A percentile compares a stretch with the other conserved stretches of the same genome.
Evolutionary conservation across 2,797 vertebrate genomes (phyloP).

Genomic region (Trachurus trachurus): DNA sequence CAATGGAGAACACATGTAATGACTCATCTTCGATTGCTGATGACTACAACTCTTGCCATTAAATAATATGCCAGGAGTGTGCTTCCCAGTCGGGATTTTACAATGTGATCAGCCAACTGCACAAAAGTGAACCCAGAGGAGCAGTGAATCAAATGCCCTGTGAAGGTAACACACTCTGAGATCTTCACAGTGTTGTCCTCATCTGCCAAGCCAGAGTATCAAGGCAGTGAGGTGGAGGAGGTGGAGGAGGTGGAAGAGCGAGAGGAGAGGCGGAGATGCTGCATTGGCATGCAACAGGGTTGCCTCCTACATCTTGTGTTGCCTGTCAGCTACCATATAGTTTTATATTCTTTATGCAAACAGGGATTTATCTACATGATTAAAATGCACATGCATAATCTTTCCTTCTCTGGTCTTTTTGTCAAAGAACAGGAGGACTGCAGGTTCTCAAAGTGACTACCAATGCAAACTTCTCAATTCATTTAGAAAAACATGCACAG

Average conservation of each 20-base stretch:
- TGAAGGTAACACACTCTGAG: constrained; percentile 37
- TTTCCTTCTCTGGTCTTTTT: neutral
- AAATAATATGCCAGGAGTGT: neutral
- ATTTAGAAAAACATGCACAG: neutral
- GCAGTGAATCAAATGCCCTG: constrained; percentile 20
- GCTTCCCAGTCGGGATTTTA: constrained; percentile 4
- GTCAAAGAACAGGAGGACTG: neutral
- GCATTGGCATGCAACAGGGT: constrained; percentile 56
- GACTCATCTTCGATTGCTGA: constrained; percentile 23
- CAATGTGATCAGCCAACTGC: neutral
- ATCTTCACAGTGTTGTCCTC: constrained; percentile 21
- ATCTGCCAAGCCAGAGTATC: neutral
- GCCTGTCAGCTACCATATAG: constrained; percentile 62
- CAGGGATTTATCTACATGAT: constrained; percentile 16
- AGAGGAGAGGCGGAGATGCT: constrained; percentile 22
- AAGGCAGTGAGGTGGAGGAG: constrained; percentile 19
- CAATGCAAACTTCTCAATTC: constrained; percentile 4
- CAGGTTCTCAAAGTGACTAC: neutral
- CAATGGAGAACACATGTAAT: neutral
- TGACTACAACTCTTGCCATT: constrained; percentile 11
- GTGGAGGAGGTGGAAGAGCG: constrained; percentile 14
- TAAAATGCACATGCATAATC: neutral
- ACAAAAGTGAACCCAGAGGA: constrained; percentile 9
- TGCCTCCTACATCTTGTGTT: constrained; percentile 50
- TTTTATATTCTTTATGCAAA: constrained; percentile 11